Conservation (phyloP, 2,797 vertebrate species). For the Cryptoblepharus egeriae region DNA sequence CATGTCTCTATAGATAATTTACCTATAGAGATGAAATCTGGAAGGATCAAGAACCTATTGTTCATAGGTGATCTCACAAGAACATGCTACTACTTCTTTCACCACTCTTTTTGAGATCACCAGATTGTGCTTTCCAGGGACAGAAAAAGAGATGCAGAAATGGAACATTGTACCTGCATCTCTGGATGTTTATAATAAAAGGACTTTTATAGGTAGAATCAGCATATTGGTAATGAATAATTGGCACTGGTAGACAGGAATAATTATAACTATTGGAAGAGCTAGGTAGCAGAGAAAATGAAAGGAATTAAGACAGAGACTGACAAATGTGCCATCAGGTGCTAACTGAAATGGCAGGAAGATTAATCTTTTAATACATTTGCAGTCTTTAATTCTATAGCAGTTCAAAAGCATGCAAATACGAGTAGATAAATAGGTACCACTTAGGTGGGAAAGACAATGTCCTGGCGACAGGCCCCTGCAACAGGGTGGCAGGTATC, state of each 20-base stretch:
- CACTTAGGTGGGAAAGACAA: too few species aligned
- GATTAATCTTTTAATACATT: background rate
- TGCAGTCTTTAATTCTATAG: background rate
- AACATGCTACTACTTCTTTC: background rate
- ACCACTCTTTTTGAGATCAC: background rate
- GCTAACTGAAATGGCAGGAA: background rate
- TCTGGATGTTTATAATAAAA: background rate
- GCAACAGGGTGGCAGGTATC: too few species aligned
- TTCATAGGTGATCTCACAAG: background rate
- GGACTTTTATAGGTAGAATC: background rate
- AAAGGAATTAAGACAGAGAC: background rate
- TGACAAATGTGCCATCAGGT: background rate
- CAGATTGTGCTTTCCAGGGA: background rate
- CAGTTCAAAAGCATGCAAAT: too few species aligned
- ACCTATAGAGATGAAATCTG: background rate
- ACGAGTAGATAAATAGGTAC: too few species aligned
- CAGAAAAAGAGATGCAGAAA: background rate
- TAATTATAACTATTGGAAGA: too few species aligned
- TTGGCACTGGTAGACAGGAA: too few species aligned
- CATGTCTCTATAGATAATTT: background rate
- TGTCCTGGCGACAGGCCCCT: too few species aligned
- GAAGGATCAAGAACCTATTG: background rate
- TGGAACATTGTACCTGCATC: background rate
- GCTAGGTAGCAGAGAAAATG: background rate
- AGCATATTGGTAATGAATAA: too few species aligned